A percentile compares a stretch with the other conserved stretches of the same genome.
Conservation (phyloP, 2,888 invertebrate genomes). For the Anaspis maculata region DNA sequence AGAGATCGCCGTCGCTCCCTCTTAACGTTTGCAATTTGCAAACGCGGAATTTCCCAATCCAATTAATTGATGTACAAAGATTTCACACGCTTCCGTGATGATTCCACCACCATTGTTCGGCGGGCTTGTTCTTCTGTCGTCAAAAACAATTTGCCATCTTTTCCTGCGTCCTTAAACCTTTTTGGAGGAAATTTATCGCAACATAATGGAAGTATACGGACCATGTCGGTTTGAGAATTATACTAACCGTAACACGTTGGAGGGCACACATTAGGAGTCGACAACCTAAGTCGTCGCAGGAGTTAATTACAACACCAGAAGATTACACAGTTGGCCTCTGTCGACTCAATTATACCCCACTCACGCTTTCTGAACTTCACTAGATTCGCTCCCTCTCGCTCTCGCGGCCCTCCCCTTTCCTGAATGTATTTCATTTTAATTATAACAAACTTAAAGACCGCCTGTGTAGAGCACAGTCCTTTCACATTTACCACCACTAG, state of each 20-base stretch:
- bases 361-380: constrained; percentile 11
- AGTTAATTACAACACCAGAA: constrained; percentile 16
- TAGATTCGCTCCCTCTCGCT: too few relatives aligned
- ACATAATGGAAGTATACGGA: constrained; percentile 5
- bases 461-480: constrained; percentile 1
- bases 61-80: too few relatives aligned
- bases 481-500: constrained; percentile 1
- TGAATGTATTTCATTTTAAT: constrained; percentile 11
- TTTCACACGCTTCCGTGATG: too few relatives aligned
- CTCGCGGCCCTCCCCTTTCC: too few relatives aligned
- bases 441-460: constrained; percentile 7
- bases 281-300: constrained; percentile 8
- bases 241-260: constrained; percentile 9
- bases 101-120: too few relatives aligned
- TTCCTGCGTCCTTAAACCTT: too few relatives aligned
- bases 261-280: constrained; percentile 9
- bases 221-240: constrained; percentile 6
- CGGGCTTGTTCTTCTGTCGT: too few relatives aligned
- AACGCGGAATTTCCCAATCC: too few relatives aligned
- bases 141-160: too few relatives aligned
- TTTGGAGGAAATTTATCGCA: background rate
- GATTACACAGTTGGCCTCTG: constrained; percentile 15
- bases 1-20: too few relatives aligned
- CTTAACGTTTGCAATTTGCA: too few relatives aligned
- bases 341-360: constrained; percentile 12